phyloP scores from a whole-genome alignment of 2,113 vertebrate species.

The Malurus melanocephalus region DNA sequence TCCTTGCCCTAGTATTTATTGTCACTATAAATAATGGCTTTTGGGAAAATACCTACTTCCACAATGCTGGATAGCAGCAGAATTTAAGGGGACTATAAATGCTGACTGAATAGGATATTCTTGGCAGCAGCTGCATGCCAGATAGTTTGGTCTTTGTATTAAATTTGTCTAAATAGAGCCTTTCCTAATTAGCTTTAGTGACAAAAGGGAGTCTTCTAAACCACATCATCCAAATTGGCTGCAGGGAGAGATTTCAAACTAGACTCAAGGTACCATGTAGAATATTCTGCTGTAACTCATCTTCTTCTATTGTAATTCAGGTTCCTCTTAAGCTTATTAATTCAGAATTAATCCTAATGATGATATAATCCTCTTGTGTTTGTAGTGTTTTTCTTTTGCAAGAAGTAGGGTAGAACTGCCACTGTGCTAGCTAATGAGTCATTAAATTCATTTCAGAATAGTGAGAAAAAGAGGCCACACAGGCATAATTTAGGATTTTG shows the following conservation, averaged over 20 bases:
- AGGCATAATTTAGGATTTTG: background rate
- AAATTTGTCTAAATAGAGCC: background rate
- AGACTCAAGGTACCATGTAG: background rate
- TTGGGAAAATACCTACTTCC: background rate
- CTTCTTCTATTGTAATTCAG: background rate
- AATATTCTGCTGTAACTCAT: background rate
- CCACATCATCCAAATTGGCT: background rate
- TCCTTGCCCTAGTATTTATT: background rate
- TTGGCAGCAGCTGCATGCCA: background rate
- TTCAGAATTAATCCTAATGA: background rate
- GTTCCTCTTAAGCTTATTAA: slow-evolving; percentile 20
- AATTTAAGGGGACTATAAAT: background rate
- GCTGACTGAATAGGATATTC: background rate
- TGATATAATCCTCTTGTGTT: slow-evolving; percentile 23
- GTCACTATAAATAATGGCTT: background rate
- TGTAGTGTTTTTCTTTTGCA: background rate
- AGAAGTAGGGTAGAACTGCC: background rate
- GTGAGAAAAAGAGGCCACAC: background rate
- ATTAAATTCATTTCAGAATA: background rate
- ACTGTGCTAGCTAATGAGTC: background rate
- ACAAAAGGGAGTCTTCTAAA: background rate
- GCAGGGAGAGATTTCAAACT: background rate
- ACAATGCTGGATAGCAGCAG: background rate
- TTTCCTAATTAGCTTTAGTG: slow-evolving; percentile 1
- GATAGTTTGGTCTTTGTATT: background rate